These are phyloP conservation scores for Temnothorax longispinosus DNA, from an alignment of 1,140 invertebrate genomes.

Conservation along the genomic window DNA sequence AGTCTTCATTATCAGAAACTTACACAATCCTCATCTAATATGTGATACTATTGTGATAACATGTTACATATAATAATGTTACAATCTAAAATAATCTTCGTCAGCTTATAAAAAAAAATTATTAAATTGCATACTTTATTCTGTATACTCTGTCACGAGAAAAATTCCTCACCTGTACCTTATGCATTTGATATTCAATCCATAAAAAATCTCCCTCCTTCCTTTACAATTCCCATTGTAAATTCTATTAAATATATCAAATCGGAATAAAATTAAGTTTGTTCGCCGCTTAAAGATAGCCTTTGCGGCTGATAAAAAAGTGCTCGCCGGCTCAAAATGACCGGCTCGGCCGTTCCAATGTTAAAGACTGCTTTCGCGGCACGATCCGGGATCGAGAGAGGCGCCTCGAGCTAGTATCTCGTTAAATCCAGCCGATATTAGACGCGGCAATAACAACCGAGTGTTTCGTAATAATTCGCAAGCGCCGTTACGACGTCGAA, in stretches of 20 bases:
- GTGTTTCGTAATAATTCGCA: conserved; percentile 39
- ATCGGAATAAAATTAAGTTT: conserved; percentile 3
- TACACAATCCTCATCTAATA: not conserved
- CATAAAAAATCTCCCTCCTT: not conserved
- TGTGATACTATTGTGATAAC: not conserved
- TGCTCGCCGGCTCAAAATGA: not conserved
- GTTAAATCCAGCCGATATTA: conserved; percentile 52
- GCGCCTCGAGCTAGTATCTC: conserved; percentile 50
- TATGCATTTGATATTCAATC: not conserved
- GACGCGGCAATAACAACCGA: conserved; percentile 68
- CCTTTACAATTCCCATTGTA: not conserved
- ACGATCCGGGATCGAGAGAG: conserved; percentile 45
- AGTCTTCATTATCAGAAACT: not conserved
- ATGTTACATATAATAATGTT: not conserved
- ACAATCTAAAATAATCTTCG: not conserved
- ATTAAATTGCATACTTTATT: not conserved
- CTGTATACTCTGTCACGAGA: not conserved
- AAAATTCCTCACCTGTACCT: not conserved
- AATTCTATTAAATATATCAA: not conserved
- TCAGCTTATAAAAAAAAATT: not conserved
- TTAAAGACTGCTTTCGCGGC: conserved; percentile 13
- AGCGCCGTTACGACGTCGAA: conserved; percentile 16
- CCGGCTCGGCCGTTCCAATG: not conserved
- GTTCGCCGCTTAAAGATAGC: not conserved
- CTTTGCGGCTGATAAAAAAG: conserved; percentile 29